A percentile compares a stretch with the other conserved stretches of the same genome.
phyloP scores from a whole-genome alignment of 2,797 vertebrate species.

The Sebastes dallii region DNA sequence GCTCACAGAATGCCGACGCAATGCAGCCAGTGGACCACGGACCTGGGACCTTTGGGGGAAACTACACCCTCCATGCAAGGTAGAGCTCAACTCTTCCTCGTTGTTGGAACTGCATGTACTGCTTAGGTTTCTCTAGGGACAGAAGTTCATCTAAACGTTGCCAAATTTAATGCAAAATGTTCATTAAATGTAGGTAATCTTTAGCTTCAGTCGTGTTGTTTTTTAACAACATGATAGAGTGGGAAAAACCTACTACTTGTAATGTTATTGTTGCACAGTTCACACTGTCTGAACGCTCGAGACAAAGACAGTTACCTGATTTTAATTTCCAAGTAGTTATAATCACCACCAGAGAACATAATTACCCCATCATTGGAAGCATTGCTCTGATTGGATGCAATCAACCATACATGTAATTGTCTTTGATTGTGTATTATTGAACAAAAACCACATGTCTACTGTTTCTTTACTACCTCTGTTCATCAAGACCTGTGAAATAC shows the following conservation, averaged over 20 bases:
- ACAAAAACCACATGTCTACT: slow-evolving; percentile 10
- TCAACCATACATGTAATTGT: slow-evolving; percentile 27
- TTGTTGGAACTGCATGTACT: slow-evolving; percentile 13
- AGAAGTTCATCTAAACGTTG: not conserved
- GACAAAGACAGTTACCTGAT: slow-evolving; percentile 10
- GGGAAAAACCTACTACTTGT: not conserved
- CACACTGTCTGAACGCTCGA: not conserved
- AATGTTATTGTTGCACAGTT: slow-evolving; percentile 3
- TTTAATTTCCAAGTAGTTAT: slow-evolving; percentile 31
- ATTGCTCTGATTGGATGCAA: slow-evolving; percentile 51
- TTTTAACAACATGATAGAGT: not conserved
- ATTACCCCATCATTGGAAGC: slow-evolving; percentile 33
- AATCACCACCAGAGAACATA: slow-evolving; percentile 44
- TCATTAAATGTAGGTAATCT: not conserved
- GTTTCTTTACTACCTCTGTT: not conserved
- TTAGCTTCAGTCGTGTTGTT: not conserved
- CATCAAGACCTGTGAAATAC: not conserved
- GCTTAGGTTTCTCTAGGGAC: not conserved
- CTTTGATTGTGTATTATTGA: slow-evolving; percentile 16
- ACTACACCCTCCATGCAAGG: slow-evolving; percentile 40
- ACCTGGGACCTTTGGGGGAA: slow-evolving; percentile 32
- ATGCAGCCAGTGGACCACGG: slow-evolving; percentile 65
- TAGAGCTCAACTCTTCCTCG: slow-evolving; percentile 31
- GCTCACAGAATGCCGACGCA: slow-evolving; percentile 57
- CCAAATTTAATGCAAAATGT: not conserved